Base-by-base conservation (phyloP, 1,140 invertebrate species). In the Brachionus paranguensis region DNA sequence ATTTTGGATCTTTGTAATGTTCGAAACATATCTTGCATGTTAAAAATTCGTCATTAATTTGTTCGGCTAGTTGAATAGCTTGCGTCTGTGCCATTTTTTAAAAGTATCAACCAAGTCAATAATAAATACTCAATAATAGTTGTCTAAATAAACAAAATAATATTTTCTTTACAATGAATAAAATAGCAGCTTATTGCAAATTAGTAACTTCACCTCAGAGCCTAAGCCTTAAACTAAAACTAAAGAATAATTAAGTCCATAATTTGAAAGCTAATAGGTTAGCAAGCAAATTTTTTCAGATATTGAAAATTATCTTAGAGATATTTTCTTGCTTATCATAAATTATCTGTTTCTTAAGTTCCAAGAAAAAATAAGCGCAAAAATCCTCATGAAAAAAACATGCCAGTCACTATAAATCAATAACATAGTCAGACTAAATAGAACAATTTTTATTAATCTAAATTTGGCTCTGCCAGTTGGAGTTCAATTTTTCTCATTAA, bases 1-100 rank as follows among this genome's bases (percentile, higher is more conserved):
- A 93, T 85, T 95, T 92, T 60, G 95, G 95, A 29, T 88, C 86
- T 76, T 87, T 88, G 85, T 87, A 90, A 7, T 86, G 86, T 85
- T 89, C 89, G 45, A 86, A 87, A 85, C 89, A 90, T 68, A 90
- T 89, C 83, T 90, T 90, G 84, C 89, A 90, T 43, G 87, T 86
- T 33, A 90, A 85, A 86, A 90, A 90, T 86, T 90, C 89, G 79
- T 90, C 88, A 70, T 86, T 88, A 53, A 90, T 90, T 86, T 90
- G 88, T 84, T 89, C 86, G 85, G 89, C 87, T 50, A 90, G 85
- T 47, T 68, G 64, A 3, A 83, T 41, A 17, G 60, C 60, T 83
- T 83, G 78, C n/a, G 78, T 60, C 14, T 45, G 55, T 81, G 78
- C 53, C 78, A 81, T 76, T 24, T 41, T 72, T 24, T 37, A 14